Evolutionary conservation across 64 coral and sea anemone species (phyloP).

Genomic region (Cladopsammia gracilis): DNA sequence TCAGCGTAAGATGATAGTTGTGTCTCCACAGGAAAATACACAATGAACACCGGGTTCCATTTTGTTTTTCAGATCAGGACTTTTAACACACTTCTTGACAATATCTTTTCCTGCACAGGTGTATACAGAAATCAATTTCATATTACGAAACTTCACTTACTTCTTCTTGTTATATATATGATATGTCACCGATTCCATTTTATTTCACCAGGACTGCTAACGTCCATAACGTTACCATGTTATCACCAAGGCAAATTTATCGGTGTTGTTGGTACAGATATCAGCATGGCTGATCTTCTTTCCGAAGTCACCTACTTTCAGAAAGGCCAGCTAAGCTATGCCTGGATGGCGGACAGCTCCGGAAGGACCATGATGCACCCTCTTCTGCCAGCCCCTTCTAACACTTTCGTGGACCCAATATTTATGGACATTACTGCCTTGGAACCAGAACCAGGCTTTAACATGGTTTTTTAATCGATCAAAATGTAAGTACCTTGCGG

Average conservation of each 20-base stretch:
- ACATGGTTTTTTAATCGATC: constrained; percentile 30
- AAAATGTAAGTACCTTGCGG: constrained; percentile 6
- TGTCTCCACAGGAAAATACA: too few species aligned
- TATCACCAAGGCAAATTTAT: constrained; percentile 67
- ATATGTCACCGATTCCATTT: background rate
- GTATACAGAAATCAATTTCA: too few species aligned
- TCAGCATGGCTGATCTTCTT: constrained; percentile 63
- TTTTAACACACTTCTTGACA: too few species aligned
- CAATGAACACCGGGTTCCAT: too few species aligned
- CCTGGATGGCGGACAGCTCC: constrained; percentile 61
- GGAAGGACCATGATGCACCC: constrained; percentile 79
- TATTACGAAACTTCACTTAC: too few species aligned
- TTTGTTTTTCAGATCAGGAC: too few species aligned
- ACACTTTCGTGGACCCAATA: constrained; percentile 28
- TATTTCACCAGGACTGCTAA: constrained; percentile 52
- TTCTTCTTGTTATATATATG: background rate
- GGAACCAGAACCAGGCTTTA: constrained; percentile 51
- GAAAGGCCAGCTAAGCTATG: constrained; percentile 64
- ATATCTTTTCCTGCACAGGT: too few species aligned
- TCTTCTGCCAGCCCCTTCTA: constrained; percentile 66
- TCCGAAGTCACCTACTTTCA: constrained; percentile 73
- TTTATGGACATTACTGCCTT: constrained; percentile 68
- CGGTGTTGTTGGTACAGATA: constrained; percentile 64
- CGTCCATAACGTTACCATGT: constrained; percentile 63
- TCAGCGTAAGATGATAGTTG: too few species aligned